Evolutionary conservation across 2,888 invertebrate species (phyloP), one percentile per base, ranked within the genome.

Genomic region (Watsonalla binaria): DNA sequence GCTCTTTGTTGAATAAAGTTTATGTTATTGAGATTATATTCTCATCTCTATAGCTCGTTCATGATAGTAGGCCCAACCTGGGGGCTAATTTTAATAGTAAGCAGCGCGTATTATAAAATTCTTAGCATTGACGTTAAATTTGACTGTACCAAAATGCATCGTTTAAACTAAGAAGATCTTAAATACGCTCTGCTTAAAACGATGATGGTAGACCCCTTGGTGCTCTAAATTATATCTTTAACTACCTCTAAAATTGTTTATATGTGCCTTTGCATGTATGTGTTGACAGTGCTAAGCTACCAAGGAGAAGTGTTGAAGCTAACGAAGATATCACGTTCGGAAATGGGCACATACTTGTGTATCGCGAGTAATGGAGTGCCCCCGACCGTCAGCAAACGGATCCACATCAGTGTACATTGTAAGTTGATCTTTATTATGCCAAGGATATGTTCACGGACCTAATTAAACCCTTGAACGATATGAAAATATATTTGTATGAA

Each of bases 281-380:
- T 81, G 72, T 84, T 86, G 88, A 55, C 92, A 95, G 95, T 94
- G 62, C 87, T 92, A 62, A 93, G 94, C 61, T 95, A 93, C 85
- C 94, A 95, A 78, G 97, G 97, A 56, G 96, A 96, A 83, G 93
- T 95, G 65, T 86, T 97, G 70, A 94, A 94, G 79, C 90, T 97
- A 77, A 92, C 93, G 70, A 97, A 96, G 91, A 95, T 97, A 84
- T 95, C 96, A 55, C 93, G 97, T 66, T 95, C 95, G 48, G 97
- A 97, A 86, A 97, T 97, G 97, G 97, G 97, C 52, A 95, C 96
- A 61, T 97, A 97, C 91, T 92, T 97, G 74, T 97, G 97, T 92
- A 96, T 97, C 72, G 97, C 97, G 56, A 94, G 95, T 72, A 97
- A 97, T 81, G 95, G 96, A 47, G 94, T 97, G 55, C 97, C 97